Evolutionary conservation across 2,113 vertebrate genomes (phyloP).

Genomic region (Macquaria australasica): DNA sequence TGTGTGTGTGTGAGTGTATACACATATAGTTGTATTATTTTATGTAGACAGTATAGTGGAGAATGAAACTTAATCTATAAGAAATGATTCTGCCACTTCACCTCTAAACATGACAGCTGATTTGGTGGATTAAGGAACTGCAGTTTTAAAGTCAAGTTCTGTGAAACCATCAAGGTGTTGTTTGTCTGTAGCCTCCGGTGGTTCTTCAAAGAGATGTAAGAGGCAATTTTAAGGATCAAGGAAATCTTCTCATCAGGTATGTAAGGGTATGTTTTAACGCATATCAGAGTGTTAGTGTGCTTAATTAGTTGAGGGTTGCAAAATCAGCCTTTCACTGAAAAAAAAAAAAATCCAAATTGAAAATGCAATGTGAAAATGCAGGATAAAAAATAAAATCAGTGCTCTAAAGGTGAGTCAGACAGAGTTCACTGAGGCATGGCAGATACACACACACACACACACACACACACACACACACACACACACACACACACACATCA

Average conservation of each 20-base stretch:
- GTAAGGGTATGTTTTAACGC: neutral
- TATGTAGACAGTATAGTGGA: neutral
- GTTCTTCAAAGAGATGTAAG: constrained; percentile 5
- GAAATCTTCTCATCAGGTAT: neutral
- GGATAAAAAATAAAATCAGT: constrained; percentile 24
- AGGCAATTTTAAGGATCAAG: constrained; percentile 4
- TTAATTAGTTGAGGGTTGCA: neutral
- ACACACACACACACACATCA: neutral
- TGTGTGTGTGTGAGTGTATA: too few species aligned
- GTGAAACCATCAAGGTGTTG: neutral
- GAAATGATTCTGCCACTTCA: neutral
- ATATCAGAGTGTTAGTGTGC: neutral
- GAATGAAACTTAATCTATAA: too few species aligned
- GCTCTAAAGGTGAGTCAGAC: constrained; percentile 29
- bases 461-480: neutral
- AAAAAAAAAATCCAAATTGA: neutral
- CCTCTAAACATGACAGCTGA: neutral
- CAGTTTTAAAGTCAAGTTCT: neutral
- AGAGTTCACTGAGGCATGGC: constrained; percentile 7
- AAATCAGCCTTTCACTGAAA: neutral
- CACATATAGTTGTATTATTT: too few species aligned
- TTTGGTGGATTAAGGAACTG: neutral
- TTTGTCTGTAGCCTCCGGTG: constrained; percentile 7
- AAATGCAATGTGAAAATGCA: constrained; percentile 7
- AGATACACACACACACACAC: neutral